Base-by-base conservation (phyloP, 2,797 vertebrate species). In the Ctenopoma kingsleyae region DNA sequence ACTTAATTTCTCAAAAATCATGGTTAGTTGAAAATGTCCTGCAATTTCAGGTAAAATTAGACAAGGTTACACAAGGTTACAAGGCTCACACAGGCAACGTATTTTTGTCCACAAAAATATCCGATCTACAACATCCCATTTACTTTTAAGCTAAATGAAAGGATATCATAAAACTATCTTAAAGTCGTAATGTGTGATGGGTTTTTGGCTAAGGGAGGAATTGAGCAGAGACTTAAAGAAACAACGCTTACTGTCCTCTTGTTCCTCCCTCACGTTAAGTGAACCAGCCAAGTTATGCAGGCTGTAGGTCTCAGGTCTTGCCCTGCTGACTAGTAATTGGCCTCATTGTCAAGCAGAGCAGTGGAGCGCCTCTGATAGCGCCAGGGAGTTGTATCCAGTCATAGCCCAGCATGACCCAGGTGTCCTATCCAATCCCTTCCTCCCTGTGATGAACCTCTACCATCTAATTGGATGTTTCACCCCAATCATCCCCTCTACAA, bases 311-410 rank as follows among this genome's bases (percentile, higher is more conserved):
- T 9, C 30, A 23, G 59, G 59, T 61, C 27, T 30, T 30, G 27
- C 27, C 27, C 27, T 30, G 27, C 27, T 30, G 27, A 30, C 27
- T 30, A 30, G 27, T 30, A 30, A 30, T 83, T 83, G 78, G 75
- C 76, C 59, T 83, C 73, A 77, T 83, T 78, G 80, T 74, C 74
- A 73, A 73, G 75, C 41, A 59, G 60, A 67, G 64, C 62, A 16
- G n/a, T 67, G 68, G 62, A 66, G 70, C 59, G 30, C 46, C 46
- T 49, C 15, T 36, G 7, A 17, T 35, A 49, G 32, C 27, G 6
- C 27, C 46, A 22, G 58, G 30, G 22, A 32, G 27, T 22, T 10
- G 22, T 32, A 49, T 46, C 13, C 30, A 46, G 46, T 38, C 30
- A 22, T 38, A 17, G 4, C 44, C 27, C 27, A 30, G 27, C 44